Evolutionary conservation across 2,888 invertebrate genomes (phyloP), one percentile per base, ranked within the genome.

Genomic region (Drosophila macrothrix): DNA sequence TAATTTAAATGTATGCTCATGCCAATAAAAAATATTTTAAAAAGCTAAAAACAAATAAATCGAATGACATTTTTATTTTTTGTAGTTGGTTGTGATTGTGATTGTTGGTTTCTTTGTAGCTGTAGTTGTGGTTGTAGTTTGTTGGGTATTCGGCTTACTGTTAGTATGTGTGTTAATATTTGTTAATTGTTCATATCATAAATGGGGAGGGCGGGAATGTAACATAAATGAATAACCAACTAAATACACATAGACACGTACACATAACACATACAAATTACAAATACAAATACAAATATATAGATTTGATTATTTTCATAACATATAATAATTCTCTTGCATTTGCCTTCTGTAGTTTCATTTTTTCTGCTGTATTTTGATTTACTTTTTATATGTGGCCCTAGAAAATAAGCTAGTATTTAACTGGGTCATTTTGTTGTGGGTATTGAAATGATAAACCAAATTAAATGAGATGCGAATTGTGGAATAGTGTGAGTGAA

Each of bases 241-340:
- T 81, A 88, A 92, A 92, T 91, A 93, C 92, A 93, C 91, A 91
- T 90, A 93, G 91, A 91, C 93, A 93, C 93, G 92, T 92, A 93
- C 92, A 93, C 93, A 92, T 92, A 92, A 93, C 93, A 93, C 93
- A 74, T 75, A 74, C 76, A 74, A 68, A 92, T 46, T 92, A 92
- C 91, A 84, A 83, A 80, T 84, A 85, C 78, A 69, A 74, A 76
- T 72, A 82, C 67, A 66, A 67, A 92, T 84, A 92, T 92, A 70
- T 70, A 61, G 60, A 56, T 70, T 76, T 67, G 82, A 78, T 83
- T 81, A 83, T 83, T 74, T 74, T 72, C 66, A 80, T 73, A 78
- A 78, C 78, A 56, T 56, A 80, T 77, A 81, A 73, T 76, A 58
- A 33, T 25, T 83, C 49, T 54, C 58, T 72, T 78, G 74, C 63